A percentile compares a stretch with the other conserved stretches of the same genome.
Evolutionary conservation across 2,113 vertebrate species (phyloP).

Genomic region (Paradoxurus hermaphroditus): DNA sequence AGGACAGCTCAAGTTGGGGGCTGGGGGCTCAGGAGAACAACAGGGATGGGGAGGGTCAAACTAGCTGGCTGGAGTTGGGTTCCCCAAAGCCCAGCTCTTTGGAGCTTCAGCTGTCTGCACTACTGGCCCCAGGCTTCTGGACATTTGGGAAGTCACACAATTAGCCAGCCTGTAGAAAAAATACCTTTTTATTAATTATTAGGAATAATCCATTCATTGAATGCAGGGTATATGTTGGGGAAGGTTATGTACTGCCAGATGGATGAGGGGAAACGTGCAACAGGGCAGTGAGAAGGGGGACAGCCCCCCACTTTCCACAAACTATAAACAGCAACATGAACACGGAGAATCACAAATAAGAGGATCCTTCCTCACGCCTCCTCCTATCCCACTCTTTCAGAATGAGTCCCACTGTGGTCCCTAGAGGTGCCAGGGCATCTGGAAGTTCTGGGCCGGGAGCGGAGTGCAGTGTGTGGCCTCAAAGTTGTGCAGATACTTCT

Average conservation of each 20-base stretch:
- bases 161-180: slow-evolving; percentile 74
- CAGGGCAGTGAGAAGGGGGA: neutral
- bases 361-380: neutral
- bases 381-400: neutral
- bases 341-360: neutral
- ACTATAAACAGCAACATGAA: slow-evolving; percentile 46
- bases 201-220: slow-evolving; percentile 61
- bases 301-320: slow-evolving; percentile 20
- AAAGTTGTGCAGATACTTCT: slow-evolving; percentile 92
- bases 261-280: slow-evolving; percentile 32
- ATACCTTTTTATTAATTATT: slow-evolving; percentile 80
- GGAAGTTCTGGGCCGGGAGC: slow-evolving; percentile 88
- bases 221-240: neutral
- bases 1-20: neutral
- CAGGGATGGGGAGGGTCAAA: neutral
- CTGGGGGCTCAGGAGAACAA: neutral
- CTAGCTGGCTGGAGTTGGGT: neutral
- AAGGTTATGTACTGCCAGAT: neutral
- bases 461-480: slow-evolving; percentile 93
- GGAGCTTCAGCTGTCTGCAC: neutral
- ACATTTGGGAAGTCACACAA: neutral
- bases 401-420: neutral
- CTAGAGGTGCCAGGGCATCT: slow-evolving; percentile 89
- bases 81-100: neutral
- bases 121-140: neutral